Conservation (phyloP, 2,113 vertebrate species). For the Heloderma charlesbogerti region DNA sequence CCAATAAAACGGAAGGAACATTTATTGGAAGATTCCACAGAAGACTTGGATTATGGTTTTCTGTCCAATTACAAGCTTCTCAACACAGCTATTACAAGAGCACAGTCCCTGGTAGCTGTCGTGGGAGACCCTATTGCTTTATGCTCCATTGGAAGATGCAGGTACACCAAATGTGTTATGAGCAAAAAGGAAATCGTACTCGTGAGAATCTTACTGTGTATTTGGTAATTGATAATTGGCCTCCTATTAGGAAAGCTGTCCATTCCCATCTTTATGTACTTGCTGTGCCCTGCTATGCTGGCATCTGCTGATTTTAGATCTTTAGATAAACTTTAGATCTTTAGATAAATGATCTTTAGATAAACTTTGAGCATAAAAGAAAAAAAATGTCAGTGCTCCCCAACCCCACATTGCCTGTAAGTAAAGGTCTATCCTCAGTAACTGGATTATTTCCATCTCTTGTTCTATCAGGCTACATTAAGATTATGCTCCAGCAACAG, state of each 20-base stretch:
- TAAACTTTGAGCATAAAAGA: neutral
- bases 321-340: neutral
- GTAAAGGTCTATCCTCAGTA: neutral
- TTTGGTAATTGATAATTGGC: neutral
- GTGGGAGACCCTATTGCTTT: slow-evolving; percentile 98
- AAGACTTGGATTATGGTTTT: slow-evolving; percentile 98
- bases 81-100: slow-evolving; percentile 98
- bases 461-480: neutral
- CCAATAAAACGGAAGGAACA: slow-evolving; percentile 98
- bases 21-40: slow-evolving; percentile 96
- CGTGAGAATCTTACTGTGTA: neutral
- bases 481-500: neutral
- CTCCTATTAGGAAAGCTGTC: neutral
- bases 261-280: neutral
- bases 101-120: slow-evolving; percentile 96
- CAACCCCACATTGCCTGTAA: neutral
- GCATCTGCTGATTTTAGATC: neutral
- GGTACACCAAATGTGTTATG: slow-evolving; percentile 78
- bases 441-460: neutral
- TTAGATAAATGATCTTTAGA: neutral
- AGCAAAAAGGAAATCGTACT: slow-evolving; percentile 1
- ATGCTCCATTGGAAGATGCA: slow-evolving; percentile 97
- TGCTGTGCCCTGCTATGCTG: neutral
- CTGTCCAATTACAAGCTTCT: slow-evolving; percentile 99
- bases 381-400: neutral